Evolutionary conservation across 1,140 invertebrate genomes (phyloP).

Genomic region (Drosophila serrata): DNA sequence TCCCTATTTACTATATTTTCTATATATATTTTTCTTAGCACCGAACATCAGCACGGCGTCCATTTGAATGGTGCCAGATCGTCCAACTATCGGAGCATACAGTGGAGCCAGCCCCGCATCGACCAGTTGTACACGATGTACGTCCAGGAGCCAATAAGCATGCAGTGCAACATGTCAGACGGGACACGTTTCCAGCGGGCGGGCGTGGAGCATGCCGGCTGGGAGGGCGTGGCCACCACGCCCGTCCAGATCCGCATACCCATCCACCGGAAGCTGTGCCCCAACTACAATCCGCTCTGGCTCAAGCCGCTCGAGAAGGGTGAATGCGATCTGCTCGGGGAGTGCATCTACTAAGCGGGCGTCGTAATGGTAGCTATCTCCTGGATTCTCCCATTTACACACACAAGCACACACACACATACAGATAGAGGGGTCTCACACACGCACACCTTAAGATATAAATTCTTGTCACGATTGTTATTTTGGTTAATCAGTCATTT

Average conservation of each 20-base stretch:
- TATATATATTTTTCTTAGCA: conserved; percentile 43
- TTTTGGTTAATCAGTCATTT: no score
- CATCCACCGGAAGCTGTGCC: conserved; percentile 81
- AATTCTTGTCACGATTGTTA: no score
- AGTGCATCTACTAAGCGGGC: conserved; percentile 80
- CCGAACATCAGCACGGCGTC: conserved; percentile 86
- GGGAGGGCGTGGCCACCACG: conserved; percentile 81
- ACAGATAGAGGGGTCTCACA: conserved; percentile 1
- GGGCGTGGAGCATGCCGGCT: conserved; percentile 32
- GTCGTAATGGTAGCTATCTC: conserved; percentile 2
- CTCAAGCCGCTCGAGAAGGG: conserved; percentile 82
- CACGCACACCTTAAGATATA: not conserved
- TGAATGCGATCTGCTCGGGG: conserved; percentile 83
- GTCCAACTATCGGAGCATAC: conserved; percentile 92
- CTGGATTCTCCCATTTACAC: conserved; percentile 11
- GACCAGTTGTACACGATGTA: conserved; percentile 92
- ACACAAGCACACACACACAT: conserved; percentile 15
- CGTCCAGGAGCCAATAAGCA: conserved; percentile 94
- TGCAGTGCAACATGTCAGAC: conserved; percentile 97
- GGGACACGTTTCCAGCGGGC: conserved; percentile 89
- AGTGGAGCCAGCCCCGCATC: conserved; percentile 93
- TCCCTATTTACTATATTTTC: not conserved
- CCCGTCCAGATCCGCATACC: conserved; percentile 81
- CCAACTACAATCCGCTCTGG: conserved; percentile 85
- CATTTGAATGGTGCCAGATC: conserved; percentile 86